Base-by-base conservation (phyloP, 2,797 vertebrate species). In the Poeciliopsis turneri region DNA sequence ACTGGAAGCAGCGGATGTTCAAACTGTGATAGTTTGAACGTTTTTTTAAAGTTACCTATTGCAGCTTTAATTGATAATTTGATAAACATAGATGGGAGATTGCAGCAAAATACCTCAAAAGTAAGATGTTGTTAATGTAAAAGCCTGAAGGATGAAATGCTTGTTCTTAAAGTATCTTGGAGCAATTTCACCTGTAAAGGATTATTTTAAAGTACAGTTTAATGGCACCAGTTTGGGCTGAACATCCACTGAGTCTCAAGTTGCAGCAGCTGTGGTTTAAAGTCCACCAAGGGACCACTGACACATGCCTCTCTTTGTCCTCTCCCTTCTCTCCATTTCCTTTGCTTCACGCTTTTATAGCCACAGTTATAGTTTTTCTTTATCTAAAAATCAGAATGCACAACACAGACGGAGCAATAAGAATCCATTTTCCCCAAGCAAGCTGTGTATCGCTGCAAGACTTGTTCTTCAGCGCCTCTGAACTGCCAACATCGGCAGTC, bases 401-500 rank as follows among this genome's bases (percentile, higher is more conserved):
- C 46, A 68, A 59, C 28, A 30, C 20, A 51, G 12, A 72, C 25
- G 12, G 45, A 30, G 43, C 9, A 55, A 33, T 2, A 0, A 25
- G 30, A 49, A 78, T 77, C 75, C 41, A 28, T 47, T 81, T 85
- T 72, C 5, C 57, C 43, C 47, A 39, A 74, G 82, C 57, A 69
- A 59, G 39, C 41, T 73, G 13, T 4, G 0, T 68, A 33, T 79
- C 72, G 30, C n/a, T 41, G 41, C 15, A 57, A 36, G 51, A 57
- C 68, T 78, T 77, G 83, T 72, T 82, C 64, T 83, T 53, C 47
- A 77, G 46, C 30, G 13, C n/a, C 57, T 43, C 77, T 83, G 69
- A 84, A 89, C 84, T 68, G 79, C 86, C 84, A 93, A 71, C 93
- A 94, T 94, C 89, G 93, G 92, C 88, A 91, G 79, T 88, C 68